Percentiles rank a stretch among this genome's conserved stretches.
phyloP scores from a whole-genome alignment of 2,888 invertebrate genomes.

The Chrysolina haemoptera region DNA sequence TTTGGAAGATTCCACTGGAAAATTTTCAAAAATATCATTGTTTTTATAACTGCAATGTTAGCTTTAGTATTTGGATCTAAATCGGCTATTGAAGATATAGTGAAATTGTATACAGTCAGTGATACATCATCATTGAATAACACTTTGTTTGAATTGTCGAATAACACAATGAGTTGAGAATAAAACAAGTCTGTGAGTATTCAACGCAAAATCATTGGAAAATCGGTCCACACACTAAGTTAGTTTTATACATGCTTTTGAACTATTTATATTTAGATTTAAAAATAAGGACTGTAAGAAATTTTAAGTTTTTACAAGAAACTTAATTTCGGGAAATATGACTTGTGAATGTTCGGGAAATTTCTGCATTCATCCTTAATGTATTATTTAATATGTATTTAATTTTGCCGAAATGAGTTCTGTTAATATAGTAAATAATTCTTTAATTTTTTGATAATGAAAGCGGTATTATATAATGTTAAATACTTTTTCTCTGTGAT shows the following conservation, averaged over 20 bases:
- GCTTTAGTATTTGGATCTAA: slow-evolving; percentile 88
- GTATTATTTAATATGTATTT: neutral
- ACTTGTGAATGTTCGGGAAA: neutral
- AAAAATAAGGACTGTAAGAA: neutral
- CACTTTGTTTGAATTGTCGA: too few relatives aligned
- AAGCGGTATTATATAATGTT: slow-evolving; percentile 7
- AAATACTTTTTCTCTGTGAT: slow-evolving; percentile 3
- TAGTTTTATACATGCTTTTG: neutral
- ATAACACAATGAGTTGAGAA: slow-evolving; percentile 5
- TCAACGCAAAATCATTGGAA: neutral
- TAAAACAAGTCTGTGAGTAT: neutral
- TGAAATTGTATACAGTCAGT: slow-evolving; percentile 56
- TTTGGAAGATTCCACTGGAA: slow-evolving; percentile 83
- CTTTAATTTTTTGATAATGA: slow-evolving; percentile 4
- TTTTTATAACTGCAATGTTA: slow-evolving; percentile 82
- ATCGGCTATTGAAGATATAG: slow-evolving; percentile 77
- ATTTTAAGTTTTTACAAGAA: neutral
- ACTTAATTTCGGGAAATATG: neutral
- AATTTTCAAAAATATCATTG: slow-evolving; percentile 84
- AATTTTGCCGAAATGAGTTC: neutral
- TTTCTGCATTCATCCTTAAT: neutral
- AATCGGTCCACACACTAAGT: neutral
- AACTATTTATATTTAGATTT: neutral
- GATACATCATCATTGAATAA: neutral
- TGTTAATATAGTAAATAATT: neutral